These are phyloP conservation scores for Diadromus collaris DNA, from an alignment of 2,888 invertebrate genomes.

Conservation along the genomic window DNA sequence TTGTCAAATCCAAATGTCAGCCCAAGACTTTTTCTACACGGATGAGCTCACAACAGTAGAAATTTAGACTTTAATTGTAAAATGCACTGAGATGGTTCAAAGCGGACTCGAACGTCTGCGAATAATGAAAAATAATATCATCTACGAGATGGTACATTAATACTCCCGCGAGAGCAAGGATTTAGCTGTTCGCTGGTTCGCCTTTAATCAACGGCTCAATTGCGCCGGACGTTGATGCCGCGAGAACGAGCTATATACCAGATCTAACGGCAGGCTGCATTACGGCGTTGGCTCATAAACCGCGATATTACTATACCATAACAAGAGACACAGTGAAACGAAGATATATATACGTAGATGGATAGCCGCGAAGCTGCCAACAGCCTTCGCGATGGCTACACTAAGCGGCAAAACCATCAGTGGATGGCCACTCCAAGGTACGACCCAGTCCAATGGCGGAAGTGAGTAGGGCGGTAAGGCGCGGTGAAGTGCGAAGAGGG, in stretches of 20 bases:
- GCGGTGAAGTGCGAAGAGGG: not conserved
- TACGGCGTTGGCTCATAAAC: not conserved
- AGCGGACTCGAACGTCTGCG: not conserved
- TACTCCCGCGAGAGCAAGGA: not conserved
- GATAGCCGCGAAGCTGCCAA: slow-evolving; percentile 4
- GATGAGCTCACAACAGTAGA: not conserved
- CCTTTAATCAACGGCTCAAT: slow-evolving; percentile 23
- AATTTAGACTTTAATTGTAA: not conserved
- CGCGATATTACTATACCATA: not conserved
- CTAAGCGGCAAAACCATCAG: slow-evolving; percentile 11
- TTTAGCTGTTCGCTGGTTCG: not conserved
- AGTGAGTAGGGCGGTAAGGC: not conserved
- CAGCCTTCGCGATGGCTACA: slow-evolving; percentile 11
- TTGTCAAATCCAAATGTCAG: too few relatives aligned
- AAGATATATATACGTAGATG: slow-evolving; percentile 3
- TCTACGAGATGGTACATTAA: not conserved
- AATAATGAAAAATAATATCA: not conserved
- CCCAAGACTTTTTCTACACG: not conserved
- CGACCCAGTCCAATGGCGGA: not conserved
- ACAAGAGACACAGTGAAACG: not conserved
- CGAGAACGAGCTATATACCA: not conserved
- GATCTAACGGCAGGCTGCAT: slow-evolving; percentile 7
- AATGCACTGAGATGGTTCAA: not conserved
- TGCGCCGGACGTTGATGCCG: slow-evolving; percentile 1
- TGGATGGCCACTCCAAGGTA: slow-evolving; percentile 21